Percentiles rank a stretch among this genome's conserved stretches.
Conservation (phyloP, 2,888 invertebrate species). For the Rapana venosa region DNA sequence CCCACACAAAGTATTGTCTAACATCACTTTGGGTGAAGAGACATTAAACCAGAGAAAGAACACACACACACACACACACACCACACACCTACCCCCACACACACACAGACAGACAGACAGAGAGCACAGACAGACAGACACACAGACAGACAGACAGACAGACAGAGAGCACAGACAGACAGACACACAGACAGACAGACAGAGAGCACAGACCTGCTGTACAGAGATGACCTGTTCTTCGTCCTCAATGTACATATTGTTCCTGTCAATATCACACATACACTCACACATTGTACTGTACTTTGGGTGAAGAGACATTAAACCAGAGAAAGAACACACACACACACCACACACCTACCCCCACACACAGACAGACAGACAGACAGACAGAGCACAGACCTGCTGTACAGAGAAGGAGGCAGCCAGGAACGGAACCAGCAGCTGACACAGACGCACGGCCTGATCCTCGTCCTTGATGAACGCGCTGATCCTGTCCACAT, state of each 20-base stretch:
- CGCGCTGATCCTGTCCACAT: constrained; percentile 66
- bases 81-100: neutral
- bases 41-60: no score
- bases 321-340: no score
- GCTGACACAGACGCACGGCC: constrained; percentile 64
- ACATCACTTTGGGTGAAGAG: neutral
- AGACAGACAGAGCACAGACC: constrained; percentile 54
- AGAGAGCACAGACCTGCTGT: neutral
- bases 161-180: neutral
- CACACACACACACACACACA: neutral
- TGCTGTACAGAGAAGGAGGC: constrained; percentile 55
- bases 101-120: constrained; percentile 6
- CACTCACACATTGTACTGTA: no score
- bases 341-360: constrained; percentile 8
- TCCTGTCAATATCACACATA: no score
- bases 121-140: constrained; percentile 1
- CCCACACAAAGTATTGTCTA: no score
- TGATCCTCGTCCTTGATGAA: constrained; percentile 69
- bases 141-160: neutral
- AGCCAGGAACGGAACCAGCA: constrained; percentile 73
- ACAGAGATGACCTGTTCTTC: no score
- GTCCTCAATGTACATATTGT: no score
- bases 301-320: no score
- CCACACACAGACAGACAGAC: neutral
- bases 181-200: neutral